Conservation (phyloP, 2,888 invertebrate genomes). For the Autographa pulchrina region DNA sequence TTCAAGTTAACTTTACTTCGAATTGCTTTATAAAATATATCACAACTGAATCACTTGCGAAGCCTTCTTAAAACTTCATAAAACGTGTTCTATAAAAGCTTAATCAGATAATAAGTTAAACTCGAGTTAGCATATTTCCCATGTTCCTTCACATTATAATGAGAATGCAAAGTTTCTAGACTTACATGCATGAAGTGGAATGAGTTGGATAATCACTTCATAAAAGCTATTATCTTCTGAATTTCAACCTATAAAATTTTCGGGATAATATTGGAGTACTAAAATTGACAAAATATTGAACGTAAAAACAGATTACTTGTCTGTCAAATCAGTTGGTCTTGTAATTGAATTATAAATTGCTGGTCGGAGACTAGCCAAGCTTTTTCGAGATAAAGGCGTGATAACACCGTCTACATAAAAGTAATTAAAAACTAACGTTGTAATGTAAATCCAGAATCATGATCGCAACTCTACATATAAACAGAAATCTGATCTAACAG, state of each 20-base stretch:
- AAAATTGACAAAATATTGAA: not conserved
- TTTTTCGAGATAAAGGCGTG: too few species aligned
- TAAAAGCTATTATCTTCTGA: conserved; percentile 63
- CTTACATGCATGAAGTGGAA: conserved; percentile 69
- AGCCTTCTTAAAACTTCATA: conserved; percentile 60
- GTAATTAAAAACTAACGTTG: too few species aligned
- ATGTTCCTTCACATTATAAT: conserved; percentile 73
- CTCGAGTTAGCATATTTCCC: conserved; percentile 76
- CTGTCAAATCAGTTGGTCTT: not conserved
- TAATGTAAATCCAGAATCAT: too few species aligned
- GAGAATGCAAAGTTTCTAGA: conserved; percentile 77
- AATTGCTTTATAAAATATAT: conserved; percentile 1
- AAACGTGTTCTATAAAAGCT: conserved; percentile 67
- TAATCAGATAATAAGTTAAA: conserved; percentile 74
- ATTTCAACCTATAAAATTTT: conserved; percentile 62
- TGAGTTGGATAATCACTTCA: conserved; percentile 73
- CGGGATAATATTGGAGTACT: conserved; percentile 14
- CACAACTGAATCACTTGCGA: conserved; percentile 9
- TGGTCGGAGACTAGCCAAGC: too few species aligned
- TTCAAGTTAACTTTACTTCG: not conserved
- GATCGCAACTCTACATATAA: too few species aligned
- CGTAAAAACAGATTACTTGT: not conserved
- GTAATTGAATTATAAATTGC: too few species aligned
- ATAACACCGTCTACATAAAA: too few species aligned
- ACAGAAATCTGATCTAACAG: not conserved